phyloP scores from a whole-genome alignment of 2,113 vertebrate genomes.

The Rhagologus leucostigma region DNA sequence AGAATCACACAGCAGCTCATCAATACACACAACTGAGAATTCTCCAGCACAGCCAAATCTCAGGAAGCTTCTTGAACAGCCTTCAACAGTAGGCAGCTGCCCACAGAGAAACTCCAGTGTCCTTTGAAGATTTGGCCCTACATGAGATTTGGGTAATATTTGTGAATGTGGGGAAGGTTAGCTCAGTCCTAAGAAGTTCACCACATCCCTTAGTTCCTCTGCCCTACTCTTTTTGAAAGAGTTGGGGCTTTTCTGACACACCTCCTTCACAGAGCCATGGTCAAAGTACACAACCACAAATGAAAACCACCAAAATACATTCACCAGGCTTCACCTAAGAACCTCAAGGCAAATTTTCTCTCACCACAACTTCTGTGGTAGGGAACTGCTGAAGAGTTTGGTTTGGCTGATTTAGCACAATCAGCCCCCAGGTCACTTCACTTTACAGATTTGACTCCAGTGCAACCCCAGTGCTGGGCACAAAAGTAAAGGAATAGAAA shows the following conservation, averaged over 20 bases:
- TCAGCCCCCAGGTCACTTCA: neutral
- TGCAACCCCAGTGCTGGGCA: neutral
- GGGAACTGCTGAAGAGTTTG: neutral
- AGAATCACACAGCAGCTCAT: neutral
- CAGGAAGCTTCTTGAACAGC: neutral
- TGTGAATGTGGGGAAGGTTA: neutral
- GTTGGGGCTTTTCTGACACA: neutral
- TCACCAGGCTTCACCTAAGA: neutral
- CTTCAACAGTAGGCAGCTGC: neutral
- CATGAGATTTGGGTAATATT: neutral
- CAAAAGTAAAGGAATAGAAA: neutral
- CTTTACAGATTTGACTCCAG: neutral
- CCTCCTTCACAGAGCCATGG: neutral
- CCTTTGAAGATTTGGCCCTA: neutral
- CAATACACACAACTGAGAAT: neutral
- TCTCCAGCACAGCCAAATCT: neutral
- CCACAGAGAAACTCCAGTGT: fast-evolving
- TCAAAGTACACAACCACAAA: neutral
- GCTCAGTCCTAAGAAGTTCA: neutral
- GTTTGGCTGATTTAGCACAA: neutral
- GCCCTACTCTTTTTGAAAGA: neutral
- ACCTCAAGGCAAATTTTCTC: neutral
- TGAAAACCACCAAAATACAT: neutral
- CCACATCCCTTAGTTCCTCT: neutral
- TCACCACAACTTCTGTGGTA: neutral